phyloP scores from a whole-genome alignment of 2,113 vertebrate genomes.

The Cyanistes caeruleus region DNA sequence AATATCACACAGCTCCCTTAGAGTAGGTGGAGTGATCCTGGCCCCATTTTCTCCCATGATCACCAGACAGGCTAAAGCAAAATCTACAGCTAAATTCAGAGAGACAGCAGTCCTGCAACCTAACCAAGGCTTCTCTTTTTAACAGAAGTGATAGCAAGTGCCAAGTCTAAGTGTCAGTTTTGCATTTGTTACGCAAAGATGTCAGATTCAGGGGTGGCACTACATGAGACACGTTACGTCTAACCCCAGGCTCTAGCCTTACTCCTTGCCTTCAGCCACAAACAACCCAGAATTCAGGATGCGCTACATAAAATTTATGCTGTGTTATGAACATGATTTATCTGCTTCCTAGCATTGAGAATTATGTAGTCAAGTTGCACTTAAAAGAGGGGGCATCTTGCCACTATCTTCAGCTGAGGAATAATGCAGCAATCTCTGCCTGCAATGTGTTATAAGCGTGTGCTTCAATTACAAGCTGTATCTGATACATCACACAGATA shows the following conservation, averaged over 20 bases:
- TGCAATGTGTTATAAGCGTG: neutral
- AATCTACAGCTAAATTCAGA: neutral
- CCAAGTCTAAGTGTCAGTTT: neutral
- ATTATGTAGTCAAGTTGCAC: neutral
- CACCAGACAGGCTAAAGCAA: neutral
- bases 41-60: neutral
- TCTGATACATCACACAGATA: constrained; percentile 23
- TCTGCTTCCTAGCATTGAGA: neutral
- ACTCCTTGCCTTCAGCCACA: neutral
- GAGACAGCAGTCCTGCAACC: neutral
- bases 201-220: neutral
- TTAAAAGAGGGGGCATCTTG: neutral
- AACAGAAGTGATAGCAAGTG: neutral
- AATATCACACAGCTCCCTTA: neutral
- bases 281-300: neutral
- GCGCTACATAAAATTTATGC: neutral
- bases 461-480: neutral
- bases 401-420: neutral
- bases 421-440: neutral
- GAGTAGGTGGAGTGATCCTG: neutral
- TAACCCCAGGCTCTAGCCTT: neutral
- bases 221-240: accelerated
- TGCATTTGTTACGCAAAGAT: neutral
- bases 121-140: neutral
- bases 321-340: neutral